Conservation (phyloP, 2,888 invertebrate genomes). For the Parochlus steinenii region DNA sequence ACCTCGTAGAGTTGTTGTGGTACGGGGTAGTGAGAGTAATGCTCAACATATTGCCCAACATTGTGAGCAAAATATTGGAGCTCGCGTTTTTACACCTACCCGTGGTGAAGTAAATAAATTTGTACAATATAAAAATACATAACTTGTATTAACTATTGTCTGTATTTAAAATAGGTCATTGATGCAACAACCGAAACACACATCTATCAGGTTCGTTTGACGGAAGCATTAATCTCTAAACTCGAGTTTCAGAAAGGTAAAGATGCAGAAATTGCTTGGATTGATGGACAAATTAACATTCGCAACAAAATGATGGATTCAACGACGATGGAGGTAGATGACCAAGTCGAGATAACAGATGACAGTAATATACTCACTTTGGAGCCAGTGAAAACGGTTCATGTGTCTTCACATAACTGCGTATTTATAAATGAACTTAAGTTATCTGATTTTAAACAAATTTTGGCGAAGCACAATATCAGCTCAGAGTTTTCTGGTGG, state of each 20-base stretch:
- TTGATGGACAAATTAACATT: constrained; percentile 60
- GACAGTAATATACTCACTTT: constrained; percentile 48
- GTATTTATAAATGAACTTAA: constrained; percentile 88
- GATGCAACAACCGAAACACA: constrained; percentile 97
- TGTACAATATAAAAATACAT: not conserved
- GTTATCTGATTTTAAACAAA: constrained; percentile 77
- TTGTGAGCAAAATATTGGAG: constrained; percentile 48
- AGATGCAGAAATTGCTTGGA: constrained; percentile 92
- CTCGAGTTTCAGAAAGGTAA: constrained; percentile 69
- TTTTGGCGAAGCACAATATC: constrained; percentile 55
- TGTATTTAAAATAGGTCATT: too few species aligned
- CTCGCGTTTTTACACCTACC: constrained; percentile 66
- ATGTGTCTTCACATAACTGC: constrained; percentile 55
- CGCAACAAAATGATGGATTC: constrained; percentile 43
- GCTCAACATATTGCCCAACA: constrained; percentile 51
- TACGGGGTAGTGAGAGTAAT: constrained; percentile 54
- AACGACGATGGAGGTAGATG: constrained; percentile 29
- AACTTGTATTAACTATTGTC: constrained; percentile 1
- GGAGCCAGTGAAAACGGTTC: constrained; percentile 40
- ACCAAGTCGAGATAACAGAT: constrained; percentile 23
- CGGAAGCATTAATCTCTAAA: constrained; percentile 78
- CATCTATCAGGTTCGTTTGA: constrained; percentile 90
- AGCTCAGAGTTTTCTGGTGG: constrained; percentile 80
- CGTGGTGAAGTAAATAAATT: constrained; percentile 45
- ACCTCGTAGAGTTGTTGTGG: constrained; percentile 63